Base-by-base conservation (phyloP, 1,140 invertebrate genomes). In the Drosophila ohnishii region DNA sequence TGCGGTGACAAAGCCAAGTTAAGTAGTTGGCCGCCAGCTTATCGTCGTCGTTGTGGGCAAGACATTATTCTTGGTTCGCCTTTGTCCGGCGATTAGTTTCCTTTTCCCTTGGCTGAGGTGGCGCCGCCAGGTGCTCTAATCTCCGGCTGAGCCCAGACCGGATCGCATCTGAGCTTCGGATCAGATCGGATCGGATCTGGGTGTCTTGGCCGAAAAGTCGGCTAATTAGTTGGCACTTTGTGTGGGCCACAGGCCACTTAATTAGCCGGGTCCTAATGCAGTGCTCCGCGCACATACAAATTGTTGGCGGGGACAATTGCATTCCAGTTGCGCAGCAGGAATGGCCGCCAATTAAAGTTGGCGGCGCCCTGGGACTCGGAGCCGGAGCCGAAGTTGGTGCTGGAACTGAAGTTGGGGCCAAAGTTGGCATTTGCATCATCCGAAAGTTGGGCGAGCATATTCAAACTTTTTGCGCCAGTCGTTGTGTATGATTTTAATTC, bases 261-360 rank as follows among this genome's bases (percentile, higher is more conserved):
- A 87, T 87, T 88, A 87, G 80, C 83, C 61, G 14, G 48, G 22
- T 56, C 16, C 72, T 67, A 86, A 53, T 90, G 75, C 64, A 87
- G 74, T n/a, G 78, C 71, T 13, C 87, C 82, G 59, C 87, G 80
- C 75, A 84, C 78, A 72, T 90, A 90, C 69, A 90, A 67, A 84
- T 90, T 90, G 77, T 74, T 90, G 69, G 80, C 80, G 35, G 87
- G 87, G 48, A 84, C 87, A 84, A 90, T 80, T 83, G 83, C 83
- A 87, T 90, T 90, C 87, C 87, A 90, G 87, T 90, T 87, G 69
- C 87, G 87, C 44, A 90, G 70, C 83, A 90, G 58, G 74, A 90
- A 90, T 76, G 87, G 87, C 56, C 87, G 87, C 87, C 87, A 90
- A 90, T 90, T 88, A 88, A 88, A 88, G 80, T 89, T 88, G 76